Percentiles rank a stretch among this genome's conserved stretches.
Evolutionary conservation across 2,888 invertebrate species (phyloP).

Genomic region (Chaetoderma sp.): DNA sequence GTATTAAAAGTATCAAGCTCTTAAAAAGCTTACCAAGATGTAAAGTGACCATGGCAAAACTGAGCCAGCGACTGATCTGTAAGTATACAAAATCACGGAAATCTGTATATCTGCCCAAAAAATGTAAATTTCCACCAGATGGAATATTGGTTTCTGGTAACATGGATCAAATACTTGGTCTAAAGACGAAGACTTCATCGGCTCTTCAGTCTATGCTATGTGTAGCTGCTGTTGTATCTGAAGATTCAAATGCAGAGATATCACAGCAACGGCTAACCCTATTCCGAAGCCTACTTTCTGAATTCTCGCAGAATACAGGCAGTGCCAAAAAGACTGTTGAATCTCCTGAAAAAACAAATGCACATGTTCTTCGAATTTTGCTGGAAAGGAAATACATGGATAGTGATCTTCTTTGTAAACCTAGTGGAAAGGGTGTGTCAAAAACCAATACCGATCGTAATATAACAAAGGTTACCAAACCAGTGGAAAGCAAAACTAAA

Average conservation of each 20-base stretch:
- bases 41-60: slow-evolving; percentile 39
- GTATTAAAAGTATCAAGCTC: slow-evolving; percentile 43
- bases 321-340: too few relatives aligned
- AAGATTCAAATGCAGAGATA: slow-evolving; percentile 49
- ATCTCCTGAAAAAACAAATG: too few relatives aligned
- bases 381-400: too few relatives aligned
- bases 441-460: too few relatives aligned
- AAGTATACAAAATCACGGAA: slow-evolving; percentile 25
- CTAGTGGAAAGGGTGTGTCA: too few relatives aligned
- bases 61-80: slow-evolving; percentile 41
- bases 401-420: too few relatives aligned
- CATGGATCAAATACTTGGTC: slow-evolving; percentile 50
- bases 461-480: too few relatives aligned
- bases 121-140: slow-evolving; percentile 45
- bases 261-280: slow-evolving; percentile 47
- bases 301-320: too few relatives aligned
- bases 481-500: too few relatives aligned
- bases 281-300: slow-evolving; percentile 48
- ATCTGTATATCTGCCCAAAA: not conserved
- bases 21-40: slow-evolving; percentile 41
- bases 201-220: slow-evolving; percentile 26
- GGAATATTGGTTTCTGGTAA: slow-evolving; percentile 47
- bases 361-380: too few relatives aligned
- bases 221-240: slow-evolving; percentile 48
- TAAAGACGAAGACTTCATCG: slow-evolving; percentile 36